Evolutionary conservation across 2,888 invertebrate genomes (phyloP).

Genomic region (Erebia ligea): DNA sequence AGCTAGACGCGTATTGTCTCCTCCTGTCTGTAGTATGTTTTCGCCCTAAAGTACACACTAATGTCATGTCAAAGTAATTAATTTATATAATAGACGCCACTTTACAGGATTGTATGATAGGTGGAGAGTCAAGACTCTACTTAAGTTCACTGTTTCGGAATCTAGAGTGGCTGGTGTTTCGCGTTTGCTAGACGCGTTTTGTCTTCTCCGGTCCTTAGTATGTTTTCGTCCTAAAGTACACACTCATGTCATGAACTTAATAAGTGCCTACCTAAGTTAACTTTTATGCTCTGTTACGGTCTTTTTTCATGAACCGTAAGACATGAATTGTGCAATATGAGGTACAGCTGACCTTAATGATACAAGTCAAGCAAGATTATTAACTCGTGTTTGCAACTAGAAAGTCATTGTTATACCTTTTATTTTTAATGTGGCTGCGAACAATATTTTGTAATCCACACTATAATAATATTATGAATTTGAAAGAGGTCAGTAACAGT

Average conservation of each 20-base stretch:
- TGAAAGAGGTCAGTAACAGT: too few relatives aligned
- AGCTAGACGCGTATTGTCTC: not conserved
- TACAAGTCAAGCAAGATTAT: constrained; percentile 1
- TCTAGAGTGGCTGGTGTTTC: too few relatives aligned
- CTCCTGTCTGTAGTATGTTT: not conserved
- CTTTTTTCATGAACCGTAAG: constrained; percentile 11
- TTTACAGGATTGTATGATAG: too few relatives aligned
- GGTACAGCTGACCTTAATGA: constrained; percentile 8
- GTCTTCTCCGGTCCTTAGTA: not conserved
- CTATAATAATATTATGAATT: too few relatives aligned
- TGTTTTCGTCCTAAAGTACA: not conserved
- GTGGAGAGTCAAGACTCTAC: too few relatives aligned
- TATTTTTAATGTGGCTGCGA: not conserved
- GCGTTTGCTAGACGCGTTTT: not conserved
- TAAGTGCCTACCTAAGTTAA: not conserved
- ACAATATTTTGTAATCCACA: not conserved
- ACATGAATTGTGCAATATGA: constrained; percentile 12
- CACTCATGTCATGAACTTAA: not conserved
- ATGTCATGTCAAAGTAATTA: not conserved
- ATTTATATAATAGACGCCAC: too few relatives aligned
- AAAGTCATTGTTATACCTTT: not conserved
- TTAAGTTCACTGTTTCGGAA: too few relatives aligned
- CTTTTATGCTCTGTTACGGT: constrained; percentile 2
- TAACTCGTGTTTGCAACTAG: constrained; percentile 4
- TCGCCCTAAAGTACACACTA: not conserved